Base-by-base conservation (phyloP, 2,113 vertebrate genomes). In the Gavialis gangeticus region DNA sequence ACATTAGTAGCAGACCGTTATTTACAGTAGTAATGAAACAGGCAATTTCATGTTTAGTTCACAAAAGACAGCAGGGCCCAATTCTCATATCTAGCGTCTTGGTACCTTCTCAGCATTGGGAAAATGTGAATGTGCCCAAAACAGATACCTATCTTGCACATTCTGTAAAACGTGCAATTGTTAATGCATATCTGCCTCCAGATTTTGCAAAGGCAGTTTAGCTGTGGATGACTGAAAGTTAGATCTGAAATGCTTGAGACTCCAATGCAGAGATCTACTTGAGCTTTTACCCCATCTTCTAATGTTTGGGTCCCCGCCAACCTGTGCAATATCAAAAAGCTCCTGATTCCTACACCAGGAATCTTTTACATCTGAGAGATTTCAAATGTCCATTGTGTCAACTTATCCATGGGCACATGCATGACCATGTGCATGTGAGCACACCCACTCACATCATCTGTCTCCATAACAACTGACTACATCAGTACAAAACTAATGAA, bases 401-500 rank as follows among this genome's bases (percentile, higher is more conserved):
- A 46, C 46, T 46, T 7, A 46, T 46, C 46, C 8, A 46, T 46
- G 46, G 46, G 46, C 46, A 46, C 46, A 46, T 46, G 46, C 46
- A 46, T 46, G 46, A 46, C 46, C 46, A 46, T 46, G 60, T 59
- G 63, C 60, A 30, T 12, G 27, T 0, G 1, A 1, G 3, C 28
- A 17, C 1, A 22, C 37, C 46, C 21, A 25, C 73, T 37, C 69
- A 73, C 25, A 27, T 9, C 15, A 4, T 37, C 5, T 15, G 80
- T 92, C 85, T 57, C 91, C 85, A 22, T 84, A 88, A 89, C 80
- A 92, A 93, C 89, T 5, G 64, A 64, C 25, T 91, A 84, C 58
- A 56, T 88, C 92, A 54, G 28, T 12, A 88, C 77, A 75, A 79
- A 88, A 4, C 75, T 46, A 46, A 80, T 67, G 82, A 81, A 91